Percentiles rank a stretch among this genome's conserved stretches.
Evolutionary conservation across 2,113 vertebrate species (phyloP).

Genomic region (Uria lomvia): DNA sequence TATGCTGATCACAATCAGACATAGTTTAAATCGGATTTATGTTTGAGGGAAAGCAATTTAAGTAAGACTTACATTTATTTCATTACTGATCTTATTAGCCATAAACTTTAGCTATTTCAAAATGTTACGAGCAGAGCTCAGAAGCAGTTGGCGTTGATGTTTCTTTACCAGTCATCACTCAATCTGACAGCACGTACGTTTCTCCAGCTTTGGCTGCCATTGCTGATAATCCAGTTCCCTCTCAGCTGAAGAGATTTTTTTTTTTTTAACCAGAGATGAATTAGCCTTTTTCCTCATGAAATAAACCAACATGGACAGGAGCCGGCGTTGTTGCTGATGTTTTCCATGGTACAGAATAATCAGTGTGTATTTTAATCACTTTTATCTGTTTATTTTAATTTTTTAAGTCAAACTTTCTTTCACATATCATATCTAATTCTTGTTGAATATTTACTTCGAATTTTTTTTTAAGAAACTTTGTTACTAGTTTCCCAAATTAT

Average conservation of each 20-base stretch:
- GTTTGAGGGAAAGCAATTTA: background rate
- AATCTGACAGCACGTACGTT: accelerated
- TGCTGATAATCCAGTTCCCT: background rate
- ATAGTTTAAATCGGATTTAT: background rate
- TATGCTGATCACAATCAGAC: background rate
- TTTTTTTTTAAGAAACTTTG: background rate
- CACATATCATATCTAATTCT: background rate
- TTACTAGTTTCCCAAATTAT: background rate
- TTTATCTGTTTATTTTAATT: background rate
- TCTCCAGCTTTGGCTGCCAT: background rate
- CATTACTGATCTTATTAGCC: background rate
- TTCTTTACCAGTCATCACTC: background rate
- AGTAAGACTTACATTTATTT: background rate
- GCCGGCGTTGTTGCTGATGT: background rate
- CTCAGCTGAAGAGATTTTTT: background rate
- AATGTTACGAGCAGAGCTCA: background rate
- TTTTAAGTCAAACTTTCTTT: background rate
- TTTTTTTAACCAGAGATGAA: background rate
- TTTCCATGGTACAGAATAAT: background rate
- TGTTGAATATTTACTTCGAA: background rate
- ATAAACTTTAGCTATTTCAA: background rate
- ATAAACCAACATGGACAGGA: background rate
- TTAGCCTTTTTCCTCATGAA: background rate
- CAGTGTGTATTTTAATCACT: background rate
- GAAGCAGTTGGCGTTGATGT: background rate